These are phyloP conservation scores for Zygothrica quintamaculata DNA, from an alignment of 2,888 invertebrate genomes.

Conservation along the genomic window DNA sequence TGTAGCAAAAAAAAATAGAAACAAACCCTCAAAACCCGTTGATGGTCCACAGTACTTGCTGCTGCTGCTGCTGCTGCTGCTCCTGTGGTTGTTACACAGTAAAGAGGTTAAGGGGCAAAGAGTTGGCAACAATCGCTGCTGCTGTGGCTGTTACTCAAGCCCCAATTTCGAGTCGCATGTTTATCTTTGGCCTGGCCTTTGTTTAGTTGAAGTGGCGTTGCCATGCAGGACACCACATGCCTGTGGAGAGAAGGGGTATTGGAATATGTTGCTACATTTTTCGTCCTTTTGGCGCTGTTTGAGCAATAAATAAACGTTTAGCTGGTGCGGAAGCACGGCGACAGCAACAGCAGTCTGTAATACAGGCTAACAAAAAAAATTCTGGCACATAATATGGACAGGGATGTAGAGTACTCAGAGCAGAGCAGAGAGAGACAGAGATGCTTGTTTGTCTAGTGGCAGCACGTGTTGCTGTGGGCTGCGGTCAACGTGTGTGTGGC, in stretches of 20 bases:
- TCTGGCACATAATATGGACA: no score
- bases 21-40: constrained; percentile 22
- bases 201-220: constrained; percentile 72
- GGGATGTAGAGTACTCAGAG: constrained; percentile 1
- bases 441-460: constrained; percentile 66
- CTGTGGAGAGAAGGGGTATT: constrained; percentile 6
- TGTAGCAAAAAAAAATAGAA: constrained; percentile 4
- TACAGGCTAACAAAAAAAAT: constrained; percentile 39
- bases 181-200: constrained; percentile 75
- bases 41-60: constrained; percentile 36
- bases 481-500: constrained; percentile 70
- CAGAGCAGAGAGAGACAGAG: neutral
- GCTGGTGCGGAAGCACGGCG: constrained; percentile 73
- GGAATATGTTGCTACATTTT: constrained; percentile 28
- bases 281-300: constrained; percentile 75
- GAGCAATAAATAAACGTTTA: constrained; percentile 81
- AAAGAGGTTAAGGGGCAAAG: constrained; percentile 8
- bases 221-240: constrained; percentile 2
- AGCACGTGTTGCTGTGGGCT: constrained; percentile 77
- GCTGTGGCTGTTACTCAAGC: constrained; percentile 55
- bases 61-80: constrained; percentile 30
- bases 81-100: constrained; percentile 42
- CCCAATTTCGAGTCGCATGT: constrained; percentile 60
- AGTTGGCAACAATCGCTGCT: constrained; percentile 45
- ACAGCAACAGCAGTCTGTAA: constrained; percentile 68